These are phyloP conservation scores for Drosophila sproati DNA, from an alignment of 1,140 invertebrate species.

Conservation along the genomic window DNA sequence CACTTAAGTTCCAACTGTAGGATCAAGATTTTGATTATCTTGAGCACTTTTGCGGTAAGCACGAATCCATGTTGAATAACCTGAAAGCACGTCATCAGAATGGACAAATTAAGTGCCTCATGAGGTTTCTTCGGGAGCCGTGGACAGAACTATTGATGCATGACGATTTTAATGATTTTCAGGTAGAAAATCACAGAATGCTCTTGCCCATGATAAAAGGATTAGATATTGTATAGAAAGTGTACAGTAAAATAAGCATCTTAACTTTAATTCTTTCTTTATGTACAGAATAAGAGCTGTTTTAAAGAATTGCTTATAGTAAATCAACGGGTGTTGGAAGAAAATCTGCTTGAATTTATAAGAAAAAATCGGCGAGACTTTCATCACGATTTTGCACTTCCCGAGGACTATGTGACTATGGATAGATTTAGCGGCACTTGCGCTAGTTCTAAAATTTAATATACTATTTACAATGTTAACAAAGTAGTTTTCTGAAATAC, in stretches of 20 bases:
- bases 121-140: constrained; percentile 63
- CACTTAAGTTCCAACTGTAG: constrained; percentile 28
- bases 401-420: constrained; percentile 55
- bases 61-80: constrained; percentile 67
- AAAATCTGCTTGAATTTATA: constrained; percentile 57
- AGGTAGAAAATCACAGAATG: constrained; percentile 43
- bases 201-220: constrained; percentile 25
- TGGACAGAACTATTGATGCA: constrained; percentile 75
- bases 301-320: constrained; percentile 11
- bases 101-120: constrained; percentile 37
- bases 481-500: background rate
- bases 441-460: background rate
- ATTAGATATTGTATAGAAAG: constrained; percentile 18
- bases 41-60: constrained; percentile 66
- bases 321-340: constrained; percentile 54
- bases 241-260: background rate
- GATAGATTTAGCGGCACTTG: background rate
- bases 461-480: background rate
- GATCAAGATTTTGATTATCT: constrained; percentile 50
- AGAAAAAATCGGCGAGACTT: constrained; percentile 56
- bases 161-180: constrained; percentile 51
- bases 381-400: constrained; percentile 55
- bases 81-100: constrained; percentile 38
- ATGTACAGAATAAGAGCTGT: background rate
- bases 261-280: background rate